phyloP scores from a whole-genome alignment of 2,888 invertebrate species.

The Gortyna flavago region DNA sequence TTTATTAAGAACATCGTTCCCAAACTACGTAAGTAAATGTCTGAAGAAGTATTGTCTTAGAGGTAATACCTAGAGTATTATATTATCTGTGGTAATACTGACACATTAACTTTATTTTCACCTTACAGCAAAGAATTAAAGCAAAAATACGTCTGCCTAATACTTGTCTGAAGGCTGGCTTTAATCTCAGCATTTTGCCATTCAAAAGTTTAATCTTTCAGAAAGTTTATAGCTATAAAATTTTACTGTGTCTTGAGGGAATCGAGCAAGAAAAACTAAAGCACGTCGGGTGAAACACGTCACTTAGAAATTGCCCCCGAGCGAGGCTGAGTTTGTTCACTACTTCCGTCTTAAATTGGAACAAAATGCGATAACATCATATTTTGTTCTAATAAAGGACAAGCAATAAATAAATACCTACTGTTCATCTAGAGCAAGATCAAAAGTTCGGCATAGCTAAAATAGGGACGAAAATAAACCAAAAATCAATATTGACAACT shows the following conservation, averaged over 20 bases:
- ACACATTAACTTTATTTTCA: slow-evolving; percentile 26
- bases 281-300: slow-evolving; percentile 54
- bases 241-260: slow-evolving; percentile 62
- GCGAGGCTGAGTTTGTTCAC: slow-evolving; percentile 40
- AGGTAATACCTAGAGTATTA: too few species aligned
- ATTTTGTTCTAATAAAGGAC: slow-evolving; percentile 1
- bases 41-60: slow-evolving; percentile 28
- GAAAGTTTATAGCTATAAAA: slow-evolving; percentile 66
- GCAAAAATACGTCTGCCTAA: slow-evolving; percentile 34
- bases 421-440: not conserved
- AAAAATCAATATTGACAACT: not conserved
- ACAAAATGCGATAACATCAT: slow-evolving; percentile 10
- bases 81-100: slow-evolving; percentile 24
- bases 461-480: not conserved
- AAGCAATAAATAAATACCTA: slow-evolving; percentile 6
- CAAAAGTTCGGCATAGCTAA: not conserved
- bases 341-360: slow-evolving; percentile 34
- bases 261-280: slow-evolving; percentile 59
- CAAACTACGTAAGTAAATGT: slow-evolving; percentile 14
- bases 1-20: not conserved
- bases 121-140: slow-evolving; percentile 24
- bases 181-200: slow-evolving; percentile 55
- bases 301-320: slow-evolving; percentile 55
- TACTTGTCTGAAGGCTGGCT: slow-evolving; percentile 42
- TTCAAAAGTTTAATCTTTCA: slow-evolving; percentile 64